Evolutionary conservation across 2,888 invertebrate species (phyloP), one percentile per base, ranked within the genome.

Genomic region (Coleophora deauratella): DNA sequence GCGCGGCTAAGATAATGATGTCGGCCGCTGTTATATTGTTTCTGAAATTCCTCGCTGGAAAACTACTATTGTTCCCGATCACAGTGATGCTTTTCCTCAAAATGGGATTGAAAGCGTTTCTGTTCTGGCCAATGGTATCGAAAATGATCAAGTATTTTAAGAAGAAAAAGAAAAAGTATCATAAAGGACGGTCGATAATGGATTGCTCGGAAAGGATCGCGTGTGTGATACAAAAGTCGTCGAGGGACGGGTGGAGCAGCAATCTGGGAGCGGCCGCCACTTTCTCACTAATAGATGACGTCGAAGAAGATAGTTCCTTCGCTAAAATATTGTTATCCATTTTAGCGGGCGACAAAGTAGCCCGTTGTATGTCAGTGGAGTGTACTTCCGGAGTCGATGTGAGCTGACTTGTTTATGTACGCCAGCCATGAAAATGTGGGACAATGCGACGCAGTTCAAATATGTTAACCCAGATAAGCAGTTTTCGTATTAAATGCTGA

Each of bases 1-100:
- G 78, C 50, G 79, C 81, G 31, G 82, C 84, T 6, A 86, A 86
- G 57, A 84, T 86, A 41, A 72, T 86, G 74, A 52, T 86, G 46
- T 80, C 86, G 2, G 75, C 70, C 21, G 75, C 81, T 33, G 63
- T 76, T 37, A 80, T 86, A 45, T 65, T 72, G 15, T 62, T 82
- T 45, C 49, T 86, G 15, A 86, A 86, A 58, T 51, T 84, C 39
- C 51, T 85, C 32, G 71, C 66, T 13, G 78, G 75, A 13, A 86
- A 86, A 62, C 52, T 86, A 40, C 57, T 86, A 46, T 54, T 86
- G 15, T 50, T 84, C 37, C 86, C 86, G 1, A 47, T 82, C 14
- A 62, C 74, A 27, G 54, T 82, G 27, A 64, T 81, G 45, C 47
- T 85, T 31, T 52, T 81, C 15, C 67, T 66, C n/a, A 86, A 86